These are phyloP conservation scores for Araneus ventricosus DNA, from an alignment of 1,140 invertebrate species.

Conservation along the genomic window DNA sequence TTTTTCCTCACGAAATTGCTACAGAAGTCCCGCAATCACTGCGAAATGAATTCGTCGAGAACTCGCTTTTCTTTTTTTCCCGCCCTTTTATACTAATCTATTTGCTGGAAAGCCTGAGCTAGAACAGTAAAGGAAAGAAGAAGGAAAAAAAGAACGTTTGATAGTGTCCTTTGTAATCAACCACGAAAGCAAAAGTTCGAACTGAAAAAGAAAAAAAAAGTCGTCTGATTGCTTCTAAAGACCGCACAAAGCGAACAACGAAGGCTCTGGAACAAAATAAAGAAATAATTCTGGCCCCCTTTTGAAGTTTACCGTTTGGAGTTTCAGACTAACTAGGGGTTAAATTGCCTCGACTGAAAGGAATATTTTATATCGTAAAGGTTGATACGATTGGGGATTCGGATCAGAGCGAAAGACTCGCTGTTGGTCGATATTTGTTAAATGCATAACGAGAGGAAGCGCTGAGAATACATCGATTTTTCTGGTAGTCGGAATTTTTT, in stretches of 20 bases:
- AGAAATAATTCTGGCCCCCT: constrained; percentile 21
- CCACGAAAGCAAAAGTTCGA: constrained; percentile 65
- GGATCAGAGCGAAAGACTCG: not conserved
- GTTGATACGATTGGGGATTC: constrained; percentile 53
- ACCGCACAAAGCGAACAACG: constrained; percentile 71
- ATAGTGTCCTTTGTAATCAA: constrained; percentile 72
- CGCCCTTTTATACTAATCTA: constrained; percentile 64
- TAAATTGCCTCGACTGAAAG: constrained; percentile 63
- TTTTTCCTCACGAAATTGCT: constrained; percentile 5
- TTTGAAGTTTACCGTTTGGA: constrained; percentile 68
- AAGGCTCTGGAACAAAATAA: constrained; percentile 36
- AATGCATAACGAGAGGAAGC: constrained; percentile 41
- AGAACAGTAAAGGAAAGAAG: not conserved
- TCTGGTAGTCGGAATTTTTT: not conserved
- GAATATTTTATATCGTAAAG: constrained; percentile 68
- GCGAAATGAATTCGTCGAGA: constrained; percentile 46
- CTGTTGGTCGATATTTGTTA: constrained; percentile 32
- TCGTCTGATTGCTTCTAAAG: constrained; percentile 71
- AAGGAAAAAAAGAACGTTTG: constrained; percentile 25
- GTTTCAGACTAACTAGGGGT: constrained; percentile 64
- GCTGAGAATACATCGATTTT: constrained; percentile 22
- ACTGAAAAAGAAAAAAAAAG: constrained; percentile 28
- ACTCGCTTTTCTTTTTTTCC: constrained; percentile 9
- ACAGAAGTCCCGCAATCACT: constrained; percentile 53
- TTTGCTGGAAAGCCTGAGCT: constrained; percentile 33